These are phyloP conservation scores for Acleris emargana DNA, from an alignment of 2,888 invertebrate genomes.

Conservation along the genomic window DNA sequence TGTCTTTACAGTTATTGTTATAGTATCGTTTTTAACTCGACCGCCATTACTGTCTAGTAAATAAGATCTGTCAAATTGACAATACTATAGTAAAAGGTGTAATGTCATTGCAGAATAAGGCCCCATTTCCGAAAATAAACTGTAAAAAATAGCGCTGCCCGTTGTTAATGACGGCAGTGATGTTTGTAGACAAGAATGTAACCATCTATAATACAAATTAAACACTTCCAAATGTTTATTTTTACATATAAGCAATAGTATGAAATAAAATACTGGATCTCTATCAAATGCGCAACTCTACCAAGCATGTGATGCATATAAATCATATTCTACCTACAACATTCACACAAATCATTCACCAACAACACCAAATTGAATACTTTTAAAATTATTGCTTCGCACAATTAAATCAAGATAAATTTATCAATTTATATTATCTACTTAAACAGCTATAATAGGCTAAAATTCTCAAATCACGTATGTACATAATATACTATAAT, in stretches of 20 bases:
- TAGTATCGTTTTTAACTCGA: too few relatives aligned
- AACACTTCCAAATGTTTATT: neutral
- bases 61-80: too few relatives aligned
- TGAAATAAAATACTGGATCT: constrained; percentile 6
- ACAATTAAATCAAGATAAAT: constrained; percentile 26
- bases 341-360: constrained; percentile 7
- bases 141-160: too few relatives aligned
- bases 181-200: too few relatives aligned
- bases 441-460: constrained; percentile 22
- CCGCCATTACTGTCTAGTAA: too few relatives aligned
- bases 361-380: constrained; percentile 11
- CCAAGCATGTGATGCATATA: constrained; percentile 15
- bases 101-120: too few relatives aligned
- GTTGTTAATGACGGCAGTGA: too few relatives aligned
- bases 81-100: too few relatives aligned
- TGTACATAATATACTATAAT: constrained; percentile 34
- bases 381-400: constrained; percentile 29
- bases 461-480: constrained; percentile 35
- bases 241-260: neutral
- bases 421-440: constrained; percentile 32
- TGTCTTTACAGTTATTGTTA: too few relatives aligned
- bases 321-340: constrained; percentile 1
- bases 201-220: neutral
- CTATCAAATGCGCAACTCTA: constrained; percentile 8
- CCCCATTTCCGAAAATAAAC: too few relatives aligned